Evolutionary conservation across 1,140 invertebrate genomes (phyloP), one percentile per base, ranked within the genome.

Genomic region (Aradophagus sp.): DNA sequence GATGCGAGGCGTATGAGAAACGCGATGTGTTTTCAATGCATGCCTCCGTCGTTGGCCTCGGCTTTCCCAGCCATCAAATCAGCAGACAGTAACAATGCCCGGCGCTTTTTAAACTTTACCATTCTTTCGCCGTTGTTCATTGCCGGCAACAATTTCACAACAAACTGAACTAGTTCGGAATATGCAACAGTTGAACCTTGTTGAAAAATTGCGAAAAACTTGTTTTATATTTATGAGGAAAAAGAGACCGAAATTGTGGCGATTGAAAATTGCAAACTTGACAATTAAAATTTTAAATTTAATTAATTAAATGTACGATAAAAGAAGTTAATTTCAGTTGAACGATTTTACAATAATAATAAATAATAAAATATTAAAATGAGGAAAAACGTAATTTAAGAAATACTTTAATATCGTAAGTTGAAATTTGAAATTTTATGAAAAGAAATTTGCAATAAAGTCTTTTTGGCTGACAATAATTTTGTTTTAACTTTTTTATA

Each of bases 21-120:
- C 27, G 11, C 61, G 27, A 19, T 36, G 15, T 29, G 38, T 45
- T 48, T 65, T 45, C 13, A 13, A 38, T 32, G 15, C 45, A 42
- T 19, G 47, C 38, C 47, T 34, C n/a, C 35, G 56, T 26, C 27
- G 13, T 19, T 29, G 38, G 14, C 53, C 48, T 63, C 39, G 42
- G 61, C 50, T 65, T 65, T 65, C 61, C 48, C 61, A 65, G 61
- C 42, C 50, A 48, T 65, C 61, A 65, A 56, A 65, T 34, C 50
- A 65, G 32, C 29, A 26, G 50, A 65, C 50, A 56, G 50, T 56
- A 65, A 65, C 61, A 65, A 65, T 65, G 56, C 26, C 27, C 11
- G n/a, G 41, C 41, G 35, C 61, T 45, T 52, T 53, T 53, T 32
- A 56, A 56, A 65, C 8, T 48, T 65, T 23, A 48, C 34, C 14